Evolutionary conservation across 2,797 vertebrate species (phyloP).

Genomic region (Tragopan temminckii): DNA sequence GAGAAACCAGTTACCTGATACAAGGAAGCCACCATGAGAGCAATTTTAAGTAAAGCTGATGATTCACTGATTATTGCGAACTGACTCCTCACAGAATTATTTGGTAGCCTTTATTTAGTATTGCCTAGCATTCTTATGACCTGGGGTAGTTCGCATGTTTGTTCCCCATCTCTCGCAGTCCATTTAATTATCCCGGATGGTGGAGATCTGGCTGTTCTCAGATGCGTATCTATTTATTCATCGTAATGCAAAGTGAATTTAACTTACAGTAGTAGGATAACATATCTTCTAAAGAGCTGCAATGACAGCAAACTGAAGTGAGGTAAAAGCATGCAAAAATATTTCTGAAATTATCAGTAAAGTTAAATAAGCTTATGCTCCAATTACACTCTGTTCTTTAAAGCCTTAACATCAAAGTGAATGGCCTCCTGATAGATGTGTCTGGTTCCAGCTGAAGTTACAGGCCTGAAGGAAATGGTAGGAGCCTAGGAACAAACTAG

Average conservation of each 20-base stretch:
- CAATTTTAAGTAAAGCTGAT: background rate
- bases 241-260: background rate
- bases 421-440: background rate
- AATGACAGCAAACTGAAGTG: background rate
- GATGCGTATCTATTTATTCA: background rate
- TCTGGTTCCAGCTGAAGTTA: background rate
- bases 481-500: background rate
- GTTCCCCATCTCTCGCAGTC: background rate
- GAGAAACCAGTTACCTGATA: background rate
- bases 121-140: background rate
- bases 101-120: background rate
- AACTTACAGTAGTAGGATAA: background rate
- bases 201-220: background rate
- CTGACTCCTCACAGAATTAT: background rate
- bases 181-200: background rate
- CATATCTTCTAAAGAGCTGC: background rate
- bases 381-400: background rate
- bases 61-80: background rate
- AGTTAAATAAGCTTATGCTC: background rate
- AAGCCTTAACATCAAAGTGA: background rate
- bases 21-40: background rate
- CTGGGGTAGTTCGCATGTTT: background rate
- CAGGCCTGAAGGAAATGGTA: background rate
- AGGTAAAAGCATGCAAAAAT: background rate
- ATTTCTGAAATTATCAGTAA: background rate